Evolutionary conservation across 1,140 invertebrate species (phyloP), one percentile per base, ranked within the genome.

Genomic region (Drosophila chauvacae): DNA sequence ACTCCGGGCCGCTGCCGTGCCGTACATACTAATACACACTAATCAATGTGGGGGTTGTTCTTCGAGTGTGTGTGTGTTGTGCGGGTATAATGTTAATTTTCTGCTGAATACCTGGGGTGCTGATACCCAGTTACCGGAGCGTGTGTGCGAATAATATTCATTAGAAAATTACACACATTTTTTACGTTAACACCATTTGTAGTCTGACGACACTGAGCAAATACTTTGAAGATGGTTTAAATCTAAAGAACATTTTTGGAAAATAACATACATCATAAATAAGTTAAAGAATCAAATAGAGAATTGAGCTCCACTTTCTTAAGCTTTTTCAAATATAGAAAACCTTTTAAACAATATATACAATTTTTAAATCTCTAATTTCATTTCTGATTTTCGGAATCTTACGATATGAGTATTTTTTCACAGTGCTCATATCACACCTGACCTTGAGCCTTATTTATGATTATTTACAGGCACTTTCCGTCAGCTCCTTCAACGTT

Each of bases 141-240:
- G 62, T 62, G 79, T 86, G 82, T 86, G 71, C 65, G 85, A 82
- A 82, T 86, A 82, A 87, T 87, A 86, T 88, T 83, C 80, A 88
- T 83, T 86, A 88, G 60, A 80, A 88, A 83, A 86, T 86, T 88
- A 80, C 63, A 68, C 63, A 82, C 71, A 68, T 80, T 64, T 81
- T 79, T 72, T 58, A 68, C 66, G 28, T n/a, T 50, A 48, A 66
- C 73, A 48, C 50, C 60, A 81, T 61, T 76, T 76, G 61, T 81
- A 48, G 30, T 13, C 14, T 26, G 7, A 26, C 26, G 26, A 35
- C 77, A 66, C 62, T 64, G 35, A 26, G 13, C 16, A n/a, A 62
- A 61, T 33, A 66, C 39, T 18, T 11, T 3, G 2, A n/a, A 14
- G 10, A 44, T 14, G 0, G 16, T 3, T n/a, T 11, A 1, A 16